A percentile compares a stretch with the other conserved stretches of the same genome.
Conservation (phyloP, 2,888 invertebrate species). For the Beris morrisii region DNA sequence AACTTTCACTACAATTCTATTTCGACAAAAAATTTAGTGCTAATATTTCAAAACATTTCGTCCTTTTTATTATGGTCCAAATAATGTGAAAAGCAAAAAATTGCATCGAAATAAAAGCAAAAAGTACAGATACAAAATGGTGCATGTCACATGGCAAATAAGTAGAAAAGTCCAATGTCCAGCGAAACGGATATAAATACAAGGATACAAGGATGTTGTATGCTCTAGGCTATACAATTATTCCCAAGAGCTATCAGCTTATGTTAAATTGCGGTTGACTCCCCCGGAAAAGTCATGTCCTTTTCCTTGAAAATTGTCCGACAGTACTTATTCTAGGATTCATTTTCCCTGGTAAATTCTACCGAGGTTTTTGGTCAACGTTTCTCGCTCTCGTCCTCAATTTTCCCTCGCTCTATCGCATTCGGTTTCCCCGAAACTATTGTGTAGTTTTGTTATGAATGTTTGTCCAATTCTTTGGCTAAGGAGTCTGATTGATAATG, state of each 20-base stretch:
- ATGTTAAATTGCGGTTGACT: slow-evolving; percentile 32
- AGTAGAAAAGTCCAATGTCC: slow-evolving; percentile 1
- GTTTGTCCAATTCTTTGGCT: slow-evolving; percentile 5
- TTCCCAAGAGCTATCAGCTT: slow-evolving; percentile 33
- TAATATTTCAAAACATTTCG: no score
- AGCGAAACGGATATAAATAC: slow-evolving; percentile 20
- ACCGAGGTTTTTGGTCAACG: not conserved
- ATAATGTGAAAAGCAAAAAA: no score
- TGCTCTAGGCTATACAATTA: slow-evolving; percentile 30
- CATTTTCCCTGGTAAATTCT: slow-evolving; percentile 26
- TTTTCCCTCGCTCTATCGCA: not conserved
- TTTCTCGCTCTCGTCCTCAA: slow-evolving; percentile 1
- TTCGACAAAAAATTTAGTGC: no score
- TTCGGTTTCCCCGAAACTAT: not conserved
- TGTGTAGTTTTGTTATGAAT: slow-evolving; percentile 4
- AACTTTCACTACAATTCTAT: no score
- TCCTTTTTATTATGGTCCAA: no score
- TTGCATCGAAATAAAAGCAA: no score
- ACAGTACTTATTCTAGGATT: slow-evolving; percentile 28
- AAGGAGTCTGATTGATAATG: slow-evolving; percentile 31
- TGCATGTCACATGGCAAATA: no score
- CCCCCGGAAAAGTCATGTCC: slow-evolving; percentile 24
- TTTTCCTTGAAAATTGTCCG: slow-evolving; percentile 22
- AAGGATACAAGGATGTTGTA: slow-evolving; percentile 13
- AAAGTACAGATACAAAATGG: no score